phyloP scores from a whole-genome alignment of 1,140 invertebrate genomes.

The Procambarus clarkii region DNA sequence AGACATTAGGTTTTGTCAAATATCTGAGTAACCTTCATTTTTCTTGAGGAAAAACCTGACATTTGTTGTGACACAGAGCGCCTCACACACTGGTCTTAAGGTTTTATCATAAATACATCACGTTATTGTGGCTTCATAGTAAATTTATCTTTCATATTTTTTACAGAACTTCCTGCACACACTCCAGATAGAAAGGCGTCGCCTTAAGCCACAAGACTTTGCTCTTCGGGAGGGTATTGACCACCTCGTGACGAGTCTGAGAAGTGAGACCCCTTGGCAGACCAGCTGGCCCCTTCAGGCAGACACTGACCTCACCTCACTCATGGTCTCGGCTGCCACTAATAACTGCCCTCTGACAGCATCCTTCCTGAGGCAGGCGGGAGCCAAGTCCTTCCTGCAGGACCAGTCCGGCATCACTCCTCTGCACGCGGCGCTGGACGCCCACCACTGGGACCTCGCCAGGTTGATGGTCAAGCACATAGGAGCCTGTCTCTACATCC shows the following conservation, averaged over 20 bases:
- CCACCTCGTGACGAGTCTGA: slow-evolving; percentile 2
- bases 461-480: slow-evolving; percentile 2
- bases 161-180: not conserved
- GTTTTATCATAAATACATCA: too few species aligned
- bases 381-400: not conserved
- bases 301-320: slow-evolving; percentile 1
- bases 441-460: slow-evolving; percentile 12
- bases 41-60: too few species aligned
- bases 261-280: not conserved
- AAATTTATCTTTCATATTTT: not conserved
- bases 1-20: too few species aligned
- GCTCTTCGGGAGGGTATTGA: not conserved
- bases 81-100: too few species aligned
- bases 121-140: too few species aligned
- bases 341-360: slow-evolving; percentile 17
- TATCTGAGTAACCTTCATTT: too few species aligned
- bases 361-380: slow-evolving; percentile 3
- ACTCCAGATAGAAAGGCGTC: not conserved
- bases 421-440: slow-evolving; percentile 1
- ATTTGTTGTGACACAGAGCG: too few species aligned
- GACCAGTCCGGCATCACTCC: slow-evolving; percentile 7
- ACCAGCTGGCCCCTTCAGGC: slow-evolving; percentile 15
- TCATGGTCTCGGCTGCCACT: slow-evolving; percentile 2
- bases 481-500: slow-evolving; percentile 29
- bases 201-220: not conserved